A percentile compares a stretch with the other conserved stretches of the same genome.
Evolutionary conservation across 2,113 vertebrate species (phyloP).

Genomic region (Sardina pilchardus): DNA sequence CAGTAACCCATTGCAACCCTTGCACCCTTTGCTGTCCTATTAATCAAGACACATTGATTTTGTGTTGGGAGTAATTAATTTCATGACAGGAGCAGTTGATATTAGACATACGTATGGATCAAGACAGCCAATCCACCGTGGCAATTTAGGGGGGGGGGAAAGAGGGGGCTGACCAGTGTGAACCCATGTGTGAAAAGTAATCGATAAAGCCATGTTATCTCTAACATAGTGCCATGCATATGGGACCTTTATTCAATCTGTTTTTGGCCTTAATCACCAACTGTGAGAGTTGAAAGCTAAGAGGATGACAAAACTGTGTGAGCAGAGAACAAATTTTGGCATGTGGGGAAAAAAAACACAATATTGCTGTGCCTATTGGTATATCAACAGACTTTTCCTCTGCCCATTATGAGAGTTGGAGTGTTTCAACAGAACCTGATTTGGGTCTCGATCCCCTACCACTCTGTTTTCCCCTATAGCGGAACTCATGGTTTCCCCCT

Average conservation of each 20-base stretch:
- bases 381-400: too few relatives aligned
- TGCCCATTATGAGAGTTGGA: too few relatives aligned
- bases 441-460: too few relatives aligned
- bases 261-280: neutral
- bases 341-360: too few relatives aligned
- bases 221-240: neutral
- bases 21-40: constrained; percentile 63
- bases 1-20: constrained; percentile 64
- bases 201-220: neutral
- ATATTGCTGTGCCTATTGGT: too few relatives aligned
- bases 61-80: constrained; percentile 70
- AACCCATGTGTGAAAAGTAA: neutral
- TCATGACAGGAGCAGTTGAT: constrained; percentile 70
- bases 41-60: constrained; percentile 71
- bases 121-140: neutral
- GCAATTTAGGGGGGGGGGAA: neutral
- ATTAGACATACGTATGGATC: constrained; percentile 68
- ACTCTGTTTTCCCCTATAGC: too few relatives aligned
- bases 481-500: too few relatives aligned
- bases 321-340: too few relatives aligned
- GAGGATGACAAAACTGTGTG: neutral
- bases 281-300: neutral
- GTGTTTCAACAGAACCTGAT: too few relatives aligned
- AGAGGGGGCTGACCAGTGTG: neutral
- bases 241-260: neutral